Percentiles rank a stretch among this genome's conserved stretches.
These are phyloP conservation scores for Sigmodon hispidus DNA, from an alignment of 2,113 vertebrate species.

Conservation along the genomic window DNA sequence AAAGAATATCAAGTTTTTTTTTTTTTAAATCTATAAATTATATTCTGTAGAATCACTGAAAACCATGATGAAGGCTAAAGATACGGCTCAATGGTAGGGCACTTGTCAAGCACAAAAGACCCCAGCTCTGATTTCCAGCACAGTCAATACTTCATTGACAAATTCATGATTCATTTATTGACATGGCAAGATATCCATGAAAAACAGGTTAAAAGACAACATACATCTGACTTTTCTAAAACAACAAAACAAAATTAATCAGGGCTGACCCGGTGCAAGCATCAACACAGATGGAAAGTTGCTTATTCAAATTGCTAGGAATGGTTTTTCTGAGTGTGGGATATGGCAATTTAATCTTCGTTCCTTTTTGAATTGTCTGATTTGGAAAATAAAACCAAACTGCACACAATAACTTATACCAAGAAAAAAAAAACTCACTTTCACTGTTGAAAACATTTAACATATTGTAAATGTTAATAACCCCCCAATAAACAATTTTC, in stretches of 20 bases:
- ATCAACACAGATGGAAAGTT: neutral
- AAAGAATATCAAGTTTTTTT: slow-evolving; percentile 29
- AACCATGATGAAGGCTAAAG: neutral
- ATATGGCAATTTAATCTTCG: slow-evolving; percentile 23
- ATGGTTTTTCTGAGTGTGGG: neutral
- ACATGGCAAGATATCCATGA: neutral
- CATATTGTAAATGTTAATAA: neutral
- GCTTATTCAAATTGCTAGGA: slow-evolving; percentile 12
- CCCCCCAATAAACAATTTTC: slow-evolving; percentile 37
- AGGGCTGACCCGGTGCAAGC: too few relatives aligned
- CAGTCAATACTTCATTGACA: neutral
- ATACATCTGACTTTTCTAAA: slow-evolving; percentile 8
- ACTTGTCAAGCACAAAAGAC: neutral
- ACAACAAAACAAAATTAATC: neutral
- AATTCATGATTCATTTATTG: slow-evolving; percentile 31
- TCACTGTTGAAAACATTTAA: slow-evolving; percentile 12
- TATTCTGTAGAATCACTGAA: slow-evolving; percentile 43
- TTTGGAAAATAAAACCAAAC: neutral
- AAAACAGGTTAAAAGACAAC: slow-evolving; percentile 16
- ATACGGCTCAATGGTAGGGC: neutral
- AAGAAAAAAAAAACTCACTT: slow-evolving; percentile 49
- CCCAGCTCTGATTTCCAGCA: neutral
- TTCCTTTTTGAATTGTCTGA: neutral
- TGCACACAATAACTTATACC: neutral
- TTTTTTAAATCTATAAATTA: neutral